Evolutionary conservation across 2,113 vertebrate genomes (phyloP), one percentile per base, ranked within the genome.

Genomic region (Microtus richardsoni): DNA sequence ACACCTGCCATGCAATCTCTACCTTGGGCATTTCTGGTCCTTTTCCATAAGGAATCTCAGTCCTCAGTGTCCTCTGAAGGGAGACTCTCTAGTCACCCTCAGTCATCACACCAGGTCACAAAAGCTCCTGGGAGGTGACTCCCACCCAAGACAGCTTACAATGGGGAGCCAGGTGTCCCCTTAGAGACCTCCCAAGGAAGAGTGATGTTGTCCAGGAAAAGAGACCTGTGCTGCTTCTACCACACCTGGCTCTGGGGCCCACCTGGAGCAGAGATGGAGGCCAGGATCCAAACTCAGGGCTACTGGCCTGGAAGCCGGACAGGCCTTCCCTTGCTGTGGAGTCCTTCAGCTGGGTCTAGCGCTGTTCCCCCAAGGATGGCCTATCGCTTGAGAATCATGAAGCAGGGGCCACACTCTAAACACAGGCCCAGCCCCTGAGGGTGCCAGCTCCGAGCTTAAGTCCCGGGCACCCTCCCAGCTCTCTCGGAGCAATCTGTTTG

Each of bases 151-250:
- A 41, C 54, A 83, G 12, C 22, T 26, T 54, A 41, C 22, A 83
- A 16, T 9, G 11, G n/a, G n/a, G 54, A 62, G 0, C 54, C n/a
- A 41, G 22, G 12, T 16, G 68, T 1, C 1, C 5, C 44, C 44
- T 44, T 44, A 44, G 44, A 44, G 44, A 70, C 16, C 68, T 36
- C 33, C 66, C 11, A 3, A 54, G 52, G 10, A 24, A 24, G 52
- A 39, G 21, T 22, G 6, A 26, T n/a, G 49, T 19, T 79, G 77
- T 49, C 77, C 33, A 60, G 79, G 54, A 22, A 39, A 60, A 60
- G 36, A 82, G 11, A 39, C 33, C 54, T 26, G 21, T 60, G 54
- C 33, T 6, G 10, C 33, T 22, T 58, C 78, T 80, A 80, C 49
- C 47, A 80, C 33, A 12, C 52, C 52, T 58, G 49, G 52, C 78